Conservation (phyloP, 2,797 vertebrate genomes). For the Acomys russatus region DNA sequence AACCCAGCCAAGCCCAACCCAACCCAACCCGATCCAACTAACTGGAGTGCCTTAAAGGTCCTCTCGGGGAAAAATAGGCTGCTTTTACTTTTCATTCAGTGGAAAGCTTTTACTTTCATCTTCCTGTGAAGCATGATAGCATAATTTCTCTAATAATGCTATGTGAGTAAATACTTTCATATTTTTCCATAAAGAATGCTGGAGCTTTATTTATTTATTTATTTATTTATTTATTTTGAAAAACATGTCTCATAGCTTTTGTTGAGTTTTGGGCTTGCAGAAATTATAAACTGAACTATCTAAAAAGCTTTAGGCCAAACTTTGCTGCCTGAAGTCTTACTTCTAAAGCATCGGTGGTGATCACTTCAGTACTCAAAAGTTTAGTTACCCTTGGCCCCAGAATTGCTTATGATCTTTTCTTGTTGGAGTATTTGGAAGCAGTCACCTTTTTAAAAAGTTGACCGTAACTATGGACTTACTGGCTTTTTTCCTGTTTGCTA, state of each 20-base stretch:
- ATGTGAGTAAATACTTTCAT: constrained; percentile 12
- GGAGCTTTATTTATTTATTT: neutral
- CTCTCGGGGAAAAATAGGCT: constrained; percentile 34
- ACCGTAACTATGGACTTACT: constrained; percentile 9
- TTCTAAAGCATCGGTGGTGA: neutral
- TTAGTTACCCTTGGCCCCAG: neutral
- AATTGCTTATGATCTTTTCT: constrained; percentile 14
- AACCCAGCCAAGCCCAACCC: neutral
- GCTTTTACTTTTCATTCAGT: constrained; percentile 11
- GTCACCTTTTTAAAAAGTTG: constrained; percentile 11
- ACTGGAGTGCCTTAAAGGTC: neutral
- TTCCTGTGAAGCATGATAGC: constrained; percentile 14
- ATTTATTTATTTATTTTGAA: neutral
- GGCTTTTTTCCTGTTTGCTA: neutral
- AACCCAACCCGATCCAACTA: neutral
- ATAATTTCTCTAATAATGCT: constrained; percentile 13
- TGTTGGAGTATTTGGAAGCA: constrained; percentile 4
- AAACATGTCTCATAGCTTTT: neutral
- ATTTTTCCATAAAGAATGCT: constrained; percentile 48
- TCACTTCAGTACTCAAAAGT: constrained; percentile 8
- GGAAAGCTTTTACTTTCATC: constrained; percentile 44
- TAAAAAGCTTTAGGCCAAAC: constrained; percentile 42
- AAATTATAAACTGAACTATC: constrained; percentile 32
- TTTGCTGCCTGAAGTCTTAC: constrained; percentile 28
- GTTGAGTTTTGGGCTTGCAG: constrained; percentile 44